Conservation (phyloP, 1,140 invertebrate genomes). For the Temnothorax curvispinosus region DNA sequence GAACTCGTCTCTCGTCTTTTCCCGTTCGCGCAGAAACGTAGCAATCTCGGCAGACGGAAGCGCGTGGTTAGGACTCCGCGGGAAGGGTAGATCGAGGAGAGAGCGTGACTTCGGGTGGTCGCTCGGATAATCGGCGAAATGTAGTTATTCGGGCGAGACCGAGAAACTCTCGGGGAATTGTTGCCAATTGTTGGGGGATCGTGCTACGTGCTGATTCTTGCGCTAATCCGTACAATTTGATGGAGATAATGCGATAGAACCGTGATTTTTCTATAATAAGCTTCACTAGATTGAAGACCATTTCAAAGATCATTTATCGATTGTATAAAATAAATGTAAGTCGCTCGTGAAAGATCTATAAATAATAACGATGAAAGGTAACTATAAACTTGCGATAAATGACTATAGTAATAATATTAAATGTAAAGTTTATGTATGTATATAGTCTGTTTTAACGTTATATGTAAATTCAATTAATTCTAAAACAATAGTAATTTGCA, state of each 20-base stretch:
- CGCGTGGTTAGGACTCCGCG: constrained; percentile 27
- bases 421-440: neutral
- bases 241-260: neutral
- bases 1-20: neutral
- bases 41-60: constrained; percentile 58
- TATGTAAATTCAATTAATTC: neutral
- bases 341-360: neutral
- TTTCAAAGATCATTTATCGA: neutral
- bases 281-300: neutral
- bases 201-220: neutral
- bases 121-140: constrained; percentile 42
- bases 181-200: constrained; percentile 7
- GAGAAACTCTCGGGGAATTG: neutral
- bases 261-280: neutral
- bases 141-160: constrained; percentile 35
- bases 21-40: constrained; percentile 42
- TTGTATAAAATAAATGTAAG: neutral
- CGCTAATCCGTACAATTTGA: constrained; percentile 18
- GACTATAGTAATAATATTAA: neutral
- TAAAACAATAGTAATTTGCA: neutral
- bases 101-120: constrained; percentile 46
- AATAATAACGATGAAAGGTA: neutral
- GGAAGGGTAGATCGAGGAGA: constrained; percentile 38
- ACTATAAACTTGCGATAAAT: neutral
- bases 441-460: neutral